Conservation (phyloP, 2,797 vertebrate genomes). For the Perodicticus potto region DNA sequence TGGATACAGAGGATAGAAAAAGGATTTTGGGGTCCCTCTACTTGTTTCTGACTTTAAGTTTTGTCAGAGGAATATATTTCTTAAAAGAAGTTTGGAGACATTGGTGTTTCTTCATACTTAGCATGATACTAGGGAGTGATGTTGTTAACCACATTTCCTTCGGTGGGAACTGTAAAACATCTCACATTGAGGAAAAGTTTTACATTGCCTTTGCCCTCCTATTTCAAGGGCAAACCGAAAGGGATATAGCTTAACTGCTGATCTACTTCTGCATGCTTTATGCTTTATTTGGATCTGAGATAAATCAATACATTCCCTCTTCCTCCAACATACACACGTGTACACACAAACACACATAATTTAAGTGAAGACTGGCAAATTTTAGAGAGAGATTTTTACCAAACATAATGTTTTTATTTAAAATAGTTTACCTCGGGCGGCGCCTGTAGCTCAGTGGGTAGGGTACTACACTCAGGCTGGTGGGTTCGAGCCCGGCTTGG, state of each 20-base stretch:
- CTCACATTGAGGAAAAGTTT: neutral
- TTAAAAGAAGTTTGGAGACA: conserved; percentile 17
- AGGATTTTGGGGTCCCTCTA: conserved; percentile 3
- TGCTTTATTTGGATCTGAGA: neutral
- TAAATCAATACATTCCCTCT: neutral
- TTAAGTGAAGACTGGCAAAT: conserved; percentile 4
- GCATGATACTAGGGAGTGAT: neutral
- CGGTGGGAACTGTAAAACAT: neutral
- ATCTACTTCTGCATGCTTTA: neutral
- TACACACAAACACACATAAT: neutral
- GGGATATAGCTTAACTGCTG: neutral
- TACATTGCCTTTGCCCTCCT: neutral
- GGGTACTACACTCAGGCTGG: too few relatives aligned
- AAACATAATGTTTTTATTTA: conserved; percentile 40
- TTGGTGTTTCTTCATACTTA: neutral
- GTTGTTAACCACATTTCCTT: neutral
- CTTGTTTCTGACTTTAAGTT: neutral
- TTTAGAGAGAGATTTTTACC: conserved; percentile 4
- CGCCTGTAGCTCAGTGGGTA: too few relatives aligned
- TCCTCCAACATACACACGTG: neutral
- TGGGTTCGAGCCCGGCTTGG: too few relatives aligned
- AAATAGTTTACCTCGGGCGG: neutral
- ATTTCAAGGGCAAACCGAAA: conserved; percentile 9
- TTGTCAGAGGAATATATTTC: neutral
- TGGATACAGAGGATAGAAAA: neutral